Base-by-base conservation (phyloP, 2,113 vertebrate species). In the Rhinolophus sinicus region DNA sequence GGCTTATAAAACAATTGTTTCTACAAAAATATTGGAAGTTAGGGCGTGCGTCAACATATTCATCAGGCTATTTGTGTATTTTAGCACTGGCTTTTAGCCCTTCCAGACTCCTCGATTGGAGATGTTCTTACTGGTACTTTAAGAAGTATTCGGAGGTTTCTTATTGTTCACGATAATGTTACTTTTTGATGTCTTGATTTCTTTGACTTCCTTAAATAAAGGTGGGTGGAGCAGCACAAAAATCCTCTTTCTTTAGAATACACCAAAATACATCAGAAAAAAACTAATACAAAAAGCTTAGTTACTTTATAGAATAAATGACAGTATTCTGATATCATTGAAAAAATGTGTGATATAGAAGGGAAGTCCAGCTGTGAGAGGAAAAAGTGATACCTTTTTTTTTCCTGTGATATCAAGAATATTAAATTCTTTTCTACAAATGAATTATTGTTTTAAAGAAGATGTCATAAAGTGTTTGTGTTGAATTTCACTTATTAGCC, bases 401-500 rank as follows among this genome's bases (percentile, higher is more conserved):
- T 87, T 83, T 83, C 64, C 54, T 65, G 58, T 88, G 54, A 19
- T 77, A 50, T 62, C 26, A 88, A 69, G 13, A 97, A 90, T 70
- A 83, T 82, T 72, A 85, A 93, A 69, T 75, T 11, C 72, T 96
- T 73, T 26, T 24, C 58, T 67, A 67, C 86, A n/a, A 89, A 38
- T 82, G n/a, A 73, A 90, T 82, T 78, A 58, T 56, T 75, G 28
- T 75, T 82, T 93, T 81, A 54, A 83, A 84, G 40, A 92, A 72
- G 38, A 60, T 87, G 70, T 64, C 44, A 52, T 38, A 38, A 90
- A 95, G 22, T 85, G 2, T 88, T 96, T 82, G 22, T 93, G 13
- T 64, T 58, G 64, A 80, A 56, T 94, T 21, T 67, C 26, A 56
- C 28, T 67, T 90, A 84, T 77, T 58, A 75, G 83, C 24, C 54